Base-by-base conservation (phyloP, 2,113 vertebrate species). In the Crocuta crocuta region DNA sequence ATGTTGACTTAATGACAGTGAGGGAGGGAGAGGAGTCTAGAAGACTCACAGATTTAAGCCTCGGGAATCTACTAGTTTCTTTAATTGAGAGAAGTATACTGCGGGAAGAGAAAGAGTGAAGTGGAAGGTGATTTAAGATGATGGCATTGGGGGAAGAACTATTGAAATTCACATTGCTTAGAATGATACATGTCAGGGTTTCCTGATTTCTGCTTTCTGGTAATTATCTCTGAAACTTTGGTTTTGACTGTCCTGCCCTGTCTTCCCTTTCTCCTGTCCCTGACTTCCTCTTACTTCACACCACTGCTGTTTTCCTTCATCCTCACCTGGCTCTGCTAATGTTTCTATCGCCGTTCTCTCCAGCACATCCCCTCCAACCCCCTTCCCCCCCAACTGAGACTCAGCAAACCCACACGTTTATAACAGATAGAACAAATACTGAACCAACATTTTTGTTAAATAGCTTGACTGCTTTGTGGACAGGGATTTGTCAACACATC, bases 401-500 rank as follows among this genome's bases (percentile, higher is more conserved):
- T 58, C 26, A 2, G 35, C 83, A 88, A 96, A 91, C 80, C 86
- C 66, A 65, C 55, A 73, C 17, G 83, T 61, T 58, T 81, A 88
- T 26, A 95, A 82, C 68, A 92, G 78, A 82, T 4, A 94, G 84
- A 98, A 94, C 78, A 97, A 98, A 97, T 82, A 98, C 97, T 91
- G 95, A 97, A 96, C 92, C 92, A 97, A 96, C 73, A 65, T 90
- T 98, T 98, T 98, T 92, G 96, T 97, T 97, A 98, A 98, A 97
- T 82, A 96, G 96, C 88, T 96, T 96, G 89, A 92, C 95, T 97
- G 92, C 96, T 94, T 98, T 96, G 95, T 93, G 96, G 94, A 98
- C 94, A 96, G 89, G 91, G 97, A 98, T 96, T 97, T 98, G 94
- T 98, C 97, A 97, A 94, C 98, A 97, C 97, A 98, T 98, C 94